Evolutionary conservation across 2,113 vertebrate species (phyloP), one percentile per base, ranked within the genome.

Genomic region (Promerops cafer): DNA sequence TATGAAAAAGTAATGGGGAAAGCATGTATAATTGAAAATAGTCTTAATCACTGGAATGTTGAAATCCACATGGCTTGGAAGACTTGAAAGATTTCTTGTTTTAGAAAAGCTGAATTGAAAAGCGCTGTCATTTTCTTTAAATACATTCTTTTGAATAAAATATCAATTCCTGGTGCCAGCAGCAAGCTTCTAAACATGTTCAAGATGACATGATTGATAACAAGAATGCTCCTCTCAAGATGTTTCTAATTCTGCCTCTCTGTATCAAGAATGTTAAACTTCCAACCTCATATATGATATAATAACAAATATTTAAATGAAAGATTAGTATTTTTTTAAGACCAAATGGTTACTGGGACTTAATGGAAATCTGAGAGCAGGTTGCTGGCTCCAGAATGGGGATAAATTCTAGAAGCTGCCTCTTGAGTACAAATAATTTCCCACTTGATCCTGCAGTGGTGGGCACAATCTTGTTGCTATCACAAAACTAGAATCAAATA

Each of bases 71-170:
- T 77, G 86, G 75, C 87, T 91, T 88, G 88, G 86, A 94, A 65
- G 70, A 90, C 87, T 95, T 94, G 90, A 95, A 97, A 96, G 93
- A 97, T 96, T 94, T 94, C 95, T 98, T 97, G 97, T 96, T 98
- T 97, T 83, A 91, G 94, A 96, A 96, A 95, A 96, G 92, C 83
- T 66, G 96, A 97, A 97, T 97, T 94, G 76, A 97, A 97, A 98
- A 97, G 95, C 9, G 63, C 95, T 97, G 97, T 98, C 97, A 97
- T 97, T 97, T 97, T 96, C 97, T 97, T 98, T 98, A 98, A 97
- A 98, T 97, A 98, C 96, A 97, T 97, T 96, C 94, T 97, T 97
- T 95, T 97, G 97, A 98, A 97, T 97, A 98, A 98, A 98, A 98
- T 97, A 98, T 98, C 96, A 95, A 95, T 96, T 98, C 75, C 92